These are phyloP conservation scores for Aplodontia rufa DNA, from an alignment of 2,113 vertebrate genomes.

Conservation along the genomic window DNA sequence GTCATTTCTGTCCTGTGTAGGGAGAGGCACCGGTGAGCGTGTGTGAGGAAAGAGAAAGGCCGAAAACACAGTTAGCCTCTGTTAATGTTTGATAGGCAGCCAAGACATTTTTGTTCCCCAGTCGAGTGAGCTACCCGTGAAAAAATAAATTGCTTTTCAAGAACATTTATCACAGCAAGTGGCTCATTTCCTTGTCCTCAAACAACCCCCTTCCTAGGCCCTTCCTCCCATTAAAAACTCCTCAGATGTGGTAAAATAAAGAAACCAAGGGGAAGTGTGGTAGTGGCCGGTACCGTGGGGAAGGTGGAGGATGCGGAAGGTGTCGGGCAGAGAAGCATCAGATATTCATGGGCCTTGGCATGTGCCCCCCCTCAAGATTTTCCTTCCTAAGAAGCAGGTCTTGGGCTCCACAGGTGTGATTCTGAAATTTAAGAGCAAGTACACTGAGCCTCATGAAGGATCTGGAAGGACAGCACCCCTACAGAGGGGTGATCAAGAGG, in stretches of 20 bases:
- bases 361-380: not conserved
- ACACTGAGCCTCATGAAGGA: constrained; percentile 48
- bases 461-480: too few species aligned
- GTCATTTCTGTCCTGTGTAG: constrained; percentile 37
- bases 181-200: constrained; percentile 83
- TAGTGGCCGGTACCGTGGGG: too few species aligned
- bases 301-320: too few species aligned
- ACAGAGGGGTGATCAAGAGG: too few species aligned
- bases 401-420: not conserved
- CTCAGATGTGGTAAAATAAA: constrained; percentile 65
- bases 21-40: constrained; percentile 58
- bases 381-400: not conserved
- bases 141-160: constrained; percentile 85
- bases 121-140: constrained; percentile 74
- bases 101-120: constrained; percentile 77
- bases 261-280: not conserved
- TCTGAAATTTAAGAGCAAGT: constrained; percentile 47
- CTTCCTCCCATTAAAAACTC: constrained; percentile 67
- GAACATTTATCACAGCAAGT: constrained; percentile 81
- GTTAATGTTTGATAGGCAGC: constrained; percentile 82
- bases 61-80: constrained; percentile 77
- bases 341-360: not conserved
- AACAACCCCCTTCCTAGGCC: constrained; percentile 79
- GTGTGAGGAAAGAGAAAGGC: not conserved
- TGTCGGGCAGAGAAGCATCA: not conserved